Evolutionary conservation across 1,140 invertebrate species (phyloP), one percentile per base, ranked within the genome.

Genomic region (Drosophila kohkoa): DNA sequence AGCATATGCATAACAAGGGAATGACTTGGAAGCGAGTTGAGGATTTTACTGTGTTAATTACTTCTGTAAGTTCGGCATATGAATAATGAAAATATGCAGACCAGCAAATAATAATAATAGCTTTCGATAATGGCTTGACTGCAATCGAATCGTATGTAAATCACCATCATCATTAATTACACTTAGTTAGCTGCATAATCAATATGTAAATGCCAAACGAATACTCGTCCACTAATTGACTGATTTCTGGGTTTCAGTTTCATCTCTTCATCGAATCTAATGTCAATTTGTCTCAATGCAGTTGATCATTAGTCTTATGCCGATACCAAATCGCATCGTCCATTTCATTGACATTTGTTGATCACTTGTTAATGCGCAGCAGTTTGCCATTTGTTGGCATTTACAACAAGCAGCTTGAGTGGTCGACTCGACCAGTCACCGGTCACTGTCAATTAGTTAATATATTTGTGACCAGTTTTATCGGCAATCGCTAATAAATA

Each of bases 401-500:
- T 32, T 32, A 32, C 32, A 2, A 25, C 51, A 2, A 57, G 52
- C 46, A 13, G 16, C 13, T 25, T 38, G 16, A 10, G 5, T 25
- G 13, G 43, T 52, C 4, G 32, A 54, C 2, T 51, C 28, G 3
- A 25, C 20, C 20, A 25, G 5, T 13, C 51, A 64, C 16, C 6
- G 45, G 41, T 55, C 60, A 79, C 30, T 76, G 54, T 79, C 76
- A 87, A 87, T 87, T 88, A 87, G 83, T 71, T 83, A 83, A 87
- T 77, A 83, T 69, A 75, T 88, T 82, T 73, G 73, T 77, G 66
- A 65, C 58, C 78, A 69, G 60, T 52, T 77, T 77, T 88, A 83
- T 87, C 83, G 52, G 54, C 55, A 82, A 83, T 88, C 83, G 66
- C 64, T 75, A 72, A 87, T 88, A 87, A 87, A 87, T 87, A 88